phyloP scores from a whole-genome alignment of 2,797 vertebrate species.

The Enteromius mattozi region DNA sequence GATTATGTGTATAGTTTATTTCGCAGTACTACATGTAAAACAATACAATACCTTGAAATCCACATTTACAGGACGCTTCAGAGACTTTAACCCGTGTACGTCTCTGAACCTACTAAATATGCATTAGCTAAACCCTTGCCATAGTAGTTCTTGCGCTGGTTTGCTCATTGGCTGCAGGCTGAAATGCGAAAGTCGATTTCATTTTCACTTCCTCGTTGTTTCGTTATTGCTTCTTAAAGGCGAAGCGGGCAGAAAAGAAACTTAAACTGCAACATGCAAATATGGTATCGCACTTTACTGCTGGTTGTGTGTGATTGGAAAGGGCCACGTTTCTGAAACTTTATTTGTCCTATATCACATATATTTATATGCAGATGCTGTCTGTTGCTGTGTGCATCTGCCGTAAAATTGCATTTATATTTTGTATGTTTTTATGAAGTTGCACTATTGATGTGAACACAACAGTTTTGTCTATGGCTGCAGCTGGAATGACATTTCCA shows the following conservation, averaged over 20 bases:
- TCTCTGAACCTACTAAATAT: neutral
- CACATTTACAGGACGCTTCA: neutral
- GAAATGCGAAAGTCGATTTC: constrained; percentile 80
- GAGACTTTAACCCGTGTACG: neutral
- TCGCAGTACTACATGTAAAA: neutral
- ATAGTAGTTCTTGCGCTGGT: constrained; percentile 34
- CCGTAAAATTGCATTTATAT: neutral
- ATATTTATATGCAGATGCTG: neutral
- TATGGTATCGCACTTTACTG: neutral
- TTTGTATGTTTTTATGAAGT: neutral
- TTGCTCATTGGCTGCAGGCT: constrained; percentile 73
- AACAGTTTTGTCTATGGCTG: neutral
- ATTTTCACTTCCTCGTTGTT: constrained; percentile 88
- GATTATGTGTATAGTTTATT: neutral
- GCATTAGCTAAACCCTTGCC: neutral
- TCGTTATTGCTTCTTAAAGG: constrained; percentile 47
- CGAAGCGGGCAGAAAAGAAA: constrained; percentile 48
- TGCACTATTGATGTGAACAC: neutral
- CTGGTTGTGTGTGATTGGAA: neutral
- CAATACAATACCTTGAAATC: neutral
- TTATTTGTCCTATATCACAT: neutral
- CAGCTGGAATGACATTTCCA: neutral
- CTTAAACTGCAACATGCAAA: neutral
- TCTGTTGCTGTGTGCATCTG: neutral
- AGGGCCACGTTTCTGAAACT: neutral